Evolutionary conservation across 2,113 vertebrate species (phyloP).

Genomic region (Gobio gobio): DNA sequence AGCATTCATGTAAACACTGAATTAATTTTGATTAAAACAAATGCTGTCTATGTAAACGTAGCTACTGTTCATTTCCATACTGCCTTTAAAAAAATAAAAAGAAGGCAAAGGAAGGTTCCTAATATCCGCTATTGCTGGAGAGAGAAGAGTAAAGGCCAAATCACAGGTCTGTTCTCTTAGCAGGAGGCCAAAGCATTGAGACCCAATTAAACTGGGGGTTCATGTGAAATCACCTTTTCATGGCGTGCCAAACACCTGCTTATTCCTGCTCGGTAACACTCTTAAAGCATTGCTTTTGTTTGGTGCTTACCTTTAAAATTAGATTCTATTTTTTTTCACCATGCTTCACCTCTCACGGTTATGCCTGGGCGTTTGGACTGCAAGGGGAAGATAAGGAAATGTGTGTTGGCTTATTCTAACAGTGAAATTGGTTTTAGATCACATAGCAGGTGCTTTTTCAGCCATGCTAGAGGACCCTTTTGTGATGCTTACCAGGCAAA

Average conservation of each 20-base stretch:
- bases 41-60: too few relatives aligned
- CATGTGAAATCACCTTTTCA: slow-evolving; percentile 68
- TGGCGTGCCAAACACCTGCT: slow-evolving; percentile 68
- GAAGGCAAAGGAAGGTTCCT: background rate
- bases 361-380: slow-evolving; percentile 96
- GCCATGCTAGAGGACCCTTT: slow-evolving; percentile 69
- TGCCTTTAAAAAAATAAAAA: background rate
- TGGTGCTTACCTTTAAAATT: slow-evolving; percentile 91
- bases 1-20: too few relatives aligned
- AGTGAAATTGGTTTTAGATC: slow-evolving; percentile 82
- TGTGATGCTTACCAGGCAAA: slow-evolving; percentile 69
- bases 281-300: slow-evolving; percentile 62
- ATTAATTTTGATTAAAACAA: too few relatives aligned
- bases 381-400: slow-evolving; percentile 79
- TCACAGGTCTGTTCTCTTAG: background rate
- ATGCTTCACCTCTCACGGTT: slow-evolving; percentile 92
- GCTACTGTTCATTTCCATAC: background rate
- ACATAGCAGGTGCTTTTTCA: slow-evolving; percentile 71
- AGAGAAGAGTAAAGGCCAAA: slow-evolving; percentile 9
- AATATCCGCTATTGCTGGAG: background rate
- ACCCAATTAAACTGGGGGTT: slow-evolving; percentile 59
- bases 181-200: slow-evolving; percentile 32
- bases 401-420: slow-evolving; percentile 74
- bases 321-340: slow-evolving; percentile 90
- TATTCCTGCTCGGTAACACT: slow-evolving; percentile 57